phyloP scores from a whole-genome alignment of 2,888 invertebrate genomes.

The Penaeus monodon region DNA sequence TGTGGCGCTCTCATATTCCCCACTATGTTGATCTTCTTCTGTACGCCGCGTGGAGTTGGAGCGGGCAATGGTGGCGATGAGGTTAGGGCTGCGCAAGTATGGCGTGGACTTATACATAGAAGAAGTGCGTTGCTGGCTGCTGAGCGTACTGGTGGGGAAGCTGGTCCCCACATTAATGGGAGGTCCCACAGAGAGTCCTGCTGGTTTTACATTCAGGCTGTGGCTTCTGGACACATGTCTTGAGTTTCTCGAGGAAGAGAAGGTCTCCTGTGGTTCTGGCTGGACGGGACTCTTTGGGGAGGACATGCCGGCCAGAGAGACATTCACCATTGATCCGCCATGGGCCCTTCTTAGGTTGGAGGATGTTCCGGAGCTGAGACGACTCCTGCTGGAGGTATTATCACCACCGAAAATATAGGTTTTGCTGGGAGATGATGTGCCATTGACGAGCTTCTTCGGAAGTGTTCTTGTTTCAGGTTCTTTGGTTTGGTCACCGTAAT shows the following conservation, averaged over 20 bases:
- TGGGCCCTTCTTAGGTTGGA: slow-evolving; percentile 29
- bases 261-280: slow-evolving; percentile 28
- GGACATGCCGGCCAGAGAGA: slow-evolving; percentile 53
- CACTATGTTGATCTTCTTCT: slow-evolving; percentile 44
- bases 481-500: slow-evolving; percentile 32
- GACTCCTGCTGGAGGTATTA: slow-evolving; percentile 4
- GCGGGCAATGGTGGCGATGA: slow-evolving; percentile 64
- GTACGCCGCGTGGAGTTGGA: slow-evolving; percentile 51
- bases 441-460: slow-evolving; percentile 59
- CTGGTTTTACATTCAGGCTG: slow-evolving; percentile 62
- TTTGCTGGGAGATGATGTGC: slow-evolving; percentile 59
- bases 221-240: slow-evolving; percentile 61
- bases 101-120: slow-evolving; percentile 52
- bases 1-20: slow-evolving; percentile 20
- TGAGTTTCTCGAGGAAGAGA: slow-evolving; percentile 20
- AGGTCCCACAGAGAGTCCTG: slow-evolving; percentile 21
- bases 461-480: slow-evolving; percentile 52
- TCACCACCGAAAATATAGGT: slow-evolving; percentile 60
- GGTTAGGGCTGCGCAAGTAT: slow-evolving; percentile 63
- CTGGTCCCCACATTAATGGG: slow-evolving; percentile 5
- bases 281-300: slow-evolving; percentile 29
- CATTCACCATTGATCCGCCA: slow-evolving; percentile 64
- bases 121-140: slow-evolving; percentile 44
- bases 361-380: slow-evolving; percentile 18
- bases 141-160: neutral